These are phyloP conservation scores for Sceloporus undulatus DNA, from an alignment of 2,113 vertebrate species.

Conservation along the genomic window DNA sequence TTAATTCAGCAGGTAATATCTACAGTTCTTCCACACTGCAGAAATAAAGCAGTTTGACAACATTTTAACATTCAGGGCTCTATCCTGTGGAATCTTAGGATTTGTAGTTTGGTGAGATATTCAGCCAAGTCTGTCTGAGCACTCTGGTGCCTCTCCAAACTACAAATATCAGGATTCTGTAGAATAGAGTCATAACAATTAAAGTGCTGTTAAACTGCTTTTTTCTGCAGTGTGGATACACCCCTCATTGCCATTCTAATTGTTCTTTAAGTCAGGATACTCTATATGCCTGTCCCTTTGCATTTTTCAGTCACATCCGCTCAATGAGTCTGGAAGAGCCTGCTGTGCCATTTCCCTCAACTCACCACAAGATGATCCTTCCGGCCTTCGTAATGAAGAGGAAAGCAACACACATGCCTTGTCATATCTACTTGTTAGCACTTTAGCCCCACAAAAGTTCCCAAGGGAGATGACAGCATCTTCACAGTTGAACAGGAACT, in stretches of 20 bases:
- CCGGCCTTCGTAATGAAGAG: constrained; percentile 11
- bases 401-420: constrained; percentile 49
- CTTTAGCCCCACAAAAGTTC: not conserved
- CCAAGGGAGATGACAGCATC: constrained; percentile 19
- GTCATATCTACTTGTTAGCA: constrained; percentile 17
- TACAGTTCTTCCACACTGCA: too few relatives aligned
- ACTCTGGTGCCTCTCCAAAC: too few relatives aligned
- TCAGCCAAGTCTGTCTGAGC: too few relatives aligned
- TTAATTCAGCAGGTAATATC: not conserved
- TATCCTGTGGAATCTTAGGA: too few relatives aligned
- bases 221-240: too few relatives aligned
- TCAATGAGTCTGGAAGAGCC: constrained; percentile 44
- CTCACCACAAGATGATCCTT: not conserved
- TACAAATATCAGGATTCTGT: too few relatives aligned
- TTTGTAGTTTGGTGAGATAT: too few relatives aligned
- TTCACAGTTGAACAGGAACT: constrained; percentile 54
- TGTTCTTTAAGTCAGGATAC: not conserved
- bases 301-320: not conserved
- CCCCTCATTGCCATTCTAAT: not conserved
- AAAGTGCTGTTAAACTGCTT: too few relatives aligned
- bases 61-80: too few relatives aligned
- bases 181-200: too few relatives aligned
- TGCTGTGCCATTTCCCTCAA: not conserved
- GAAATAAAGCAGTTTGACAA: too few relatives aligned
- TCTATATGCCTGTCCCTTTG: not conserved